phyloP scores from a whole-genome alignment of 2,888 invertebrate genomes.

The Carcina quercana region DNA sequence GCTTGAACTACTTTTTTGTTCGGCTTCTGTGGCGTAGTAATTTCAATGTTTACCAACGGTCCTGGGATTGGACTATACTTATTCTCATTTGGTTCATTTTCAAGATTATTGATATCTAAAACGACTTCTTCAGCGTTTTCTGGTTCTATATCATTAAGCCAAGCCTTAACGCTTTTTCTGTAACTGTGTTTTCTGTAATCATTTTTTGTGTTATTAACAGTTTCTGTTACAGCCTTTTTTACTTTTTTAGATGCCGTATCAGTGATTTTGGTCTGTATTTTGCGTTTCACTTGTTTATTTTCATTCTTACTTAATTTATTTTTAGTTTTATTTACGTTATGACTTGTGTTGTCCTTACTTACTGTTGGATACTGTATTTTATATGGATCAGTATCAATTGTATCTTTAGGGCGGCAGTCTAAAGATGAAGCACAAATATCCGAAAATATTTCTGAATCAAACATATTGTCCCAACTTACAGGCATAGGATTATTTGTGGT shows the following conservation, averaged over 20 bases:
- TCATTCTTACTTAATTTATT: not conserved
- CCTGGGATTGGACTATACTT: too few species aligned
- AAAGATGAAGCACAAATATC: too few species aligned
- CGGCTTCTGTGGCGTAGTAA: too few species aligned
- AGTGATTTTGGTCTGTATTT: conserved; percentile 18
- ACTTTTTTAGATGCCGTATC: conserved; percentile 23
- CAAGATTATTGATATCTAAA: not conserved
- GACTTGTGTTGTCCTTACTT: too few species aligned
- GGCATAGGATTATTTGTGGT: conserved; percentile 5
- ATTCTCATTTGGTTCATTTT: not conserved
- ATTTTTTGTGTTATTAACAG: conserved; percentile 14
- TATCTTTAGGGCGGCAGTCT: not conserved
- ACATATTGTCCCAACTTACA: conserved; percentile 44
- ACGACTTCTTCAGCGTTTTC: conserved; percentile 16
- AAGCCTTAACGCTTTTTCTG: conserved; percentile 43
- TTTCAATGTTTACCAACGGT: too few species aligned
- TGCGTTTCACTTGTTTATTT: conserved; percentile 15
- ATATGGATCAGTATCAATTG: too few species aligned
- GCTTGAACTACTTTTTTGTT: conserved; percentile 44
- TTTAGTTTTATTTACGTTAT: not conserved
- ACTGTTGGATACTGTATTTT: too few species aligned
- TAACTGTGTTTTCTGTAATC: conserved; percentile 39
- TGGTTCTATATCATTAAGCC: conserved; percentile 37
- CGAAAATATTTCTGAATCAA: conserved; percentile 40
- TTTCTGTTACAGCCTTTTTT: conserved; percentile 19